Evolutionary conservation across 2,113 vertebrate species (phyloP).

Genomic region (Peromyscus maniculatus): DNA sequence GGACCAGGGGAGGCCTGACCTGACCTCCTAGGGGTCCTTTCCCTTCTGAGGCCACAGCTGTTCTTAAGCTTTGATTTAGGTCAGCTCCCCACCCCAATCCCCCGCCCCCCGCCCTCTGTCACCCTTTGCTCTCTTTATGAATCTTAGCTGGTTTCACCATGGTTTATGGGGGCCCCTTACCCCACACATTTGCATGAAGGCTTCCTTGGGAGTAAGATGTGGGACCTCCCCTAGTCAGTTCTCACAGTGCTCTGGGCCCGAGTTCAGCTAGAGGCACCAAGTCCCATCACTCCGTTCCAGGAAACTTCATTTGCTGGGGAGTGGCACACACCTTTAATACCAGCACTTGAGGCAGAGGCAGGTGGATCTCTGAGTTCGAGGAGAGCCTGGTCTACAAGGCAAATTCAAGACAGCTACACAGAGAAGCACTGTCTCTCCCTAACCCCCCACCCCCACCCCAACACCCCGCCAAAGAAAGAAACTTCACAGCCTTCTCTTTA

Average conservation of each 20-base stretch:
- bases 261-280: not conserved
- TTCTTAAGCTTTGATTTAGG: not conserved
- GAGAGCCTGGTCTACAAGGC: no score
- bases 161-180: constrained; percentile 29
- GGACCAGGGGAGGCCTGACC: not conserved
- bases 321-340: no score
- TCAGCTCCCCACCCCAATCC: not conserved
- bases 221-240: constrained; percentile 40
- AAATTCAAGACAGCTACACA: no score
- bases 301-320: no score
- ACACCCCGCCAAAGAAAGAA: not conserved
- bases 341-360: no score
- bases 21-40: not conserved
- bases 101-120: not conserved
- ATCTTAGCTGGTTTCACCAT: constrained; percentile 24
- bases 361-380: no score
- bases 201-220: constrained; percentile 72
- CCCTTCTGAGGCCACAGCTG: not conserved
- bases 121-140: constrained; percentile 66
- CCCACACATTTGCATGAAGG: constrained; percentile 80
- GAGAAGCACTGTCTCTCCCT: no score
- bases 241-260: not conserved
- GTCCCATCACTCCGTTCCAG: not conserved
- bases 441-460: no score
- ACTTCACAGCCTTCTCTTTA: not conserved